These are phyloP conservation scores for Empis livida DNA, from an alignment of 2,888 invertebrate species.

Conservation along the genomic window DNA sequence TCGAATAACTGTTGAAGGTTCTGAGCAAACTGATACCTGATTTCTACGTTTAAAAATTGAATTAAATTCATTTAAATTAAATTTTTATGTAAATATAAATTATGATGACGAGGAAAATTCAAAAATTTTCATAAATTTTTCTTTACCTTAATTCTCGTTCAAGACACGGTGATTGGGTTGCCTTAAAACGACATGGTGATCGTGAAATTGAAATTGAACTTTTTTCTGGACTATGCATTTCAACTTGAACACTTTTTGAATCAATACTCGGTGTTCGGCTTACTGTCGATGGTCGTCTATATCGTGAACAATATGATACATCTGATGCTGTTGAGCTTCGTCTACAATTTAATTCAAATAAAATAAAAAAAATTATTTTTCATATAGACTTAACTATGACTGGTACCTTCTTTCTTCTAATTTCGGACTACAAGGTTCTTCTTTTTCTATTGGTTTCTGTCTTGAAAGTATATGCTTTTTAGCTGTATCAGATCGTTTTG, in stretches of 20 bases:
- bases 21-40: slow-evolving; percentile 35
- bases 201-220: slow-evolving; percentile 22
- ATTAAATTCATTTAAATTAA: neutral
- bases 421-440: slow-evolving; percentile 30
- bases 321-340: slow-evolving; percentile 34
- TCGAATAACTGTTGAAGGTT: slow-evolving; percentile 24
- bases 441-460: slow-evolving; percentile 63
- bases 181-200: slow-evolving; percentile 29
- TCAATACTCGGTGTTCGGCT: slow-evolving; percentile 35
- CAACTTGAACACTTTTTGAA: slow-evolving; percentile 32
- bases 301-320: slow-evolving; percentile 31
- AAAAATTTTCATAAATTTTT: neutral
- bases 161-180: slow-evolving; percentile 33
- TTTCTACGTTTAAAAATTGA: slow-evolving; percentile 17
- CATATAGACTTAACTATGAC: neutral
- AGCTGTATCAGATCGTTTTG: slow-evolving; percentile 44
- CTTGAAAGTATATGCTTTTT: slow-evolving; percentile 61
- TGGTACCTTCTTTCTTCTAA: slow-evolving; percentile 26
- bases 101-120: neutral
- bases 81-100: neutral
- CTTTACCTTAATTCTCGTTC: slow-evolving; percentile 33
- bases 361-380: neutral
- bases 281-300: slow-evolving; percentile 26
- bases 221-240: slow-evolving; percentile 33
- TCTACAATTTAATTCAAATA: slow-evolving; percentile 3